These are phyloP conservation scores for Montifringilla adamsi DNA, from an alignment of 2,113 vertebrate species.

Conservation along the genomic window DNA sequence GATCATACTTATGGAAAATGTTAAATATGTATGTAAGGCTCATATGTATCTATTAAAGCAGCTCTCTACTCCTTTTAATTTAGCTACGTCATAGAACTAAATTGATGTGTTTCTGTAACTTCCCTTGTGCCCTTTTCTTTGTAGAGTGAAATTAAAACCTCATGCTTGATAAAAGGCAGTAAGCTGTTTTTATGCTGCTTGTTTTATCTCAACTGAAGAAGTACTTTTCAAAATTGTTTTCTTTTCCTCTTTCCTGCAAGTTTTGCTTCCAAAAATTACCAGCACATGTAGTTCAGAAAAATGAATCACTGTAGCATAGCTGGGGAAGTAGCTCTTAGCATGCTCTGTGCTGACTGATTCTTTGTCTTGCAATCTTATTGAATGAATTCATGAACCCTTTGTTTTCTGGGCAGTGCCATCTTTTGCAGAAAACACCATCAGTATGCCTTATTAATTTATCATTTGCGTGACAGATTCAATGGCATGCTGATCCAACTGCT, in stretches of 20 bases:
- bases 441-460: slow-evolving; percentile 57
- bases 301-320: not conserved
- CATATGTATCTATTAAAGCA: not conserved
- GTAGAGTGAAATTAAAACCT: not conserved
- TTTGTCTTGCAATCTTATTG: slow-evolving; percentile 49
- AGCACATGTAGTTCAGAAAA: not conserved
- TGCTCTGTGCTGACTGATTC: slow-evolving; percentile 2
- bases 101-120: not conserved
- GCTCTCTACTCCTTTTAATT: not conserved
- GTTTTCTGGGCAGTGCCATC: slow-evolving; percentile 42
- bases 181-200: not conserved
- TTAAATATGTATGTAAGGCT: not conserved
- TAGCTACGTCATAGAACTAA: not conserved
- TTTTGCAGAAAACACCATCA: slow-evolving; percentile 20
- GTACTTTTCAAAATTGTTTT: not conserved
- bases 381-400: slow-evolving; percentile 46
- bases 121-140: not conserved
- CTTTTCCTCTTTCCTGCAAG: not conserved
- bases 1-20: not conserved
- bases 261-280: not conserved
- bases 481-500: slow-evolving; percentile 55
- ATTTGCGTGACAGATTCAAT: slow-evolving; percentile 52
- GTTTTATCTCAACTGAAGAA: not conserved
- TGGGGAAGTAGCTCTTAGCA: not conserved
- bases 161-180: not conserved